Evolutionary conservation across 2,888 invertebrate genomes (phyloP), one percentile per base, ranked within the genome.

Genomic region (Nomada flava): DNA sequence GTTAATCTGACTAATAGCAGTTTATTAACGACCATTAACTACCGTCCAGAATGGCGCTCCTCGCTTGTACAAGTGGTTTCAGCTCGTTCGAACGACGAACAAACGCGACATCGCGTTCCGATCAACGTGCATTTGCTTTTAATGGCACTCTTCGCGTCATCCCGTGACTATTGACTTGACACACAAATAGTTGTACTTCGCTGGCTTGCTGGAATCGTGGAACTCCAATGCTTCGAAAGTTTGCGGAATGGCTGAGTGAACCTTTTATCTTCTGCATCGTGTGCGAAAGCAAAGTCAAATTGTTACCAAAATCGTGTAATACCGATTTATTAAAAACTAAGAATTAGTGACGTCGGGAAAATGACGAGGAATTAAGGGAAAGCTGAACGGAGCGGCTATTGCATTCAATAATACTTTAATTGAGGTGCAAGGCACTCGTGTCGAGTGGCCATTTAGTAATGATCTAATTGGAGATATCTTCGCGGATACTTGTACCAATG

Each of bases 1-100:
- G 53, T 81, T 78, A 81, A 83, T 72, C 59, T 59, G n/a, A 60
- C 68, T 79, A 84, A 84, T 79, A 67, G 74, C 65, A 62, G 68
- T 79, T 79, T 72, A 74, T 68, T 72, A 83, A 65, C 72, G 77
- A 36, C 36, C 78, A 59, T 70, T 78, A 70, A 65, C 71, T 67
- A 26, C 42, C 47, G 26, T 60, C 20, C 5, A 23, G 13, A 60
- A 47, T 29, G 36, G 13, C 3, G n/a, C 36, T 47, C 44, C 20
- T 62, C 55, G 9, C n/a, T 13, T 26, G 36, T 5, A 36, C 15
- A 53, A 71, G 47, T 13, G 53, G 23, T 62, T 47, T 26, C 26
- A 10, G 9, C 9, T 23, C n/a, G 26, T 44, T 1, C 20, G 4
- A 47, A 20, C 44, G 29, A 3, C 26, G 18, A 23, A 67, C 3